Base-by-base conservation (phyloP, 2,797 vertebrate genomes). In the Philypnodon macrostomus region DNA sequence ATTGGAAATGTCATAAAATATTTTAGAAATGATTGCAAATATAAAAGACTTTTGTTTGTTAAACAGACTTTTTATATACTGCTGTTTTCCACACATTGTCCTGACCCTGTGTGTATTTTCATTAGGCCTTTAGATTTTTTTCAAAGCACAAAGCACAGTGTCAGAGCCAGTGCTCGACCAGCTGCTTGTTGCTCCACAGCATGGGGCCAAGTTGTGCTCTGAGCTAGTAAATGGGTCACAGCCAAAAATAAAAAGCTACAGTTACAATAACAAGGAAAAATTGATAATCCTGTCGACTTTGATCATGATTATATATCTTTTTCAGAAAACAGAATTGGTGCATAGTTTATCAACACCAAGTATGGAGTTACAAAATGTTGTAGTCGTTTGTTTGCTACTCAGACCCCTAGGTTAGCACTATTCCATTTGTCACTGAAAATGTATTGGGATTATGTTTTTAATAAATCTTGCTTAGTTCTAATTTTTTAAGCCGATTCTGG, bases 161-260 rank as follows among this genome's bases (percentile, higher is more conserved):
- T 79, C 63, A 45, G 33, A 58, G 37, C 36, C 39, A 16, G 58
- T 41, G 66, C 59, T 56, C 29, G 52, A 73, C 67, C 79, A 79
- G 76, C 74, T 74, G 79, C 70, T 65, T 75, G 66, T 66, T 75
- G 74, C 77, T 72, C 66, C 70, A 61, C 72, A 58, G 58, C 61
- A 63, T 66, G 76, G 46, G 65, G 42, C 53, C 44, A 71, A 68
- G 63, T 66, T 73, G 73, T 79, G 62, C 62, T 79, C 63, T 18
- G 24, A 58, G 59, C 48, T 73, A 74, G 72, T 53, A 81, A 80
- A 78, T 81, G 57, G 77, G 72, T 75, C 76, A 74, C 63, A 67
- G 73, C 75, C 58, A 38, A 47, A 63, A 56, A 21, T 64, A n/a
- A n/a, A n/a, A n/a, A 58, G 53, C 57, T 61, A 24, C 15, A 29